Evolutionary conservation across 2,113 vertebrate genomes (phyloP).

Genomic region (Oreochromis tanganicae): DNA sequence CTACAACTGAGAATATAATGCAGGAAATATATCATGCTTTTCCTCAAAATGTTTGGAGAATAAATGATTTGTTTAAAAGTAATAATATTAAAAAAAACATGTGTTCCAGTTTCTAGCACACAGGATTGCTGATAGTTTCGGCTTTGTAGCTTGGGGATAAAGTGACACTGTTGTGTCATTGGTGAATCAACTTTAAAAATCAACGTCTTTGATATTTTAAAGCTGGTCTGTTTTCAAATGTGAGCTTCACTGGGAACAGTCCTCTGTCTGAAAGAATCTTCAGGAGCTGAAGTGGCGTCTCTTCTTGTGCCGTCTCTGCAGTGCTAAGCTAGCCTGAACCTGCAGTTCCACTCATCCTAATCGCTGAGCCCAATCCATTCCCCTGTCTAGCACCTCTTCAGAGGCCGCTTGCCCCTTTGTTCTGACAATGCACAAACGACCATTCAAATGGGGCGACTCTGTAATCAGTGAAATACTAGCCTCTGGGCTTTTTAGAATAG

Average conservation of each 20-base stretch:
- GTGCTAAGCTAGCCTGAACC: constrained; percentile 70
- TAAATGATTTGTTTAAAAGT: not conserved
- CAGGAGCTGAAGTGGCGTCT: constrained; percentile 31
- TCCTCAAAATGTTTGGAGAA: not conserved
- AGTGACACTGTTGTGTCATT: not conserved
- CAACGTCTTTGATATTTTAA: not conserved
- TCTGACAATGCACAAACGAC: constrained; percentile 83
- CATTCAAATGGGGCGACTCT: constrained; percentile 79
- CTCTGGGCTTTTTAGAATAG: constrained; percentile 68
- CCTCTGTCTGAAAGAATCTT: constrained; percentile 29
- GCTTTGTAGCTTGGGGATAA: not conserved
- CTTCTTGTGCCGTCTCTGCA: constrained; percentile 38
- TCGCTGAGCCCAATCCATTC: constrained; percentile 77
- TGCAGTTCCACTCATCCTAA: constrained; percentile 74
- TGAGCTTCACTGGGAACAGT: not conserved
- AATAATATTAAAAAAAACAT: not conserved
- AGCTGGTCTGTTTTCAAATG: not conserved
- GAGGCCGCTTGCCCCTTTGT: constrained; percentile 76
- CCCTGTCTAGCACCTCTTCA: constrained; percentile 81
- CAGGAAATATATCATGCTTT: not conserved
- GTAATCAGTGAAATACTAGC: constrained; percentile 84
- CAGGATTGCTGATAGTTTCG: not conserved
- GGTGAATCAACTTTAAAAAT: not conserved
- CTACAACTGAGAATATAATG: not conserved
- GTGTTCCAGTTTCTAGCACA: not conserved